A percentile compares a stretch with the other conserved stretches of the same genome.
Conservation (phyloP, 2,888 invertebrate species). For the Cryptocephalus primarius region DNA sequence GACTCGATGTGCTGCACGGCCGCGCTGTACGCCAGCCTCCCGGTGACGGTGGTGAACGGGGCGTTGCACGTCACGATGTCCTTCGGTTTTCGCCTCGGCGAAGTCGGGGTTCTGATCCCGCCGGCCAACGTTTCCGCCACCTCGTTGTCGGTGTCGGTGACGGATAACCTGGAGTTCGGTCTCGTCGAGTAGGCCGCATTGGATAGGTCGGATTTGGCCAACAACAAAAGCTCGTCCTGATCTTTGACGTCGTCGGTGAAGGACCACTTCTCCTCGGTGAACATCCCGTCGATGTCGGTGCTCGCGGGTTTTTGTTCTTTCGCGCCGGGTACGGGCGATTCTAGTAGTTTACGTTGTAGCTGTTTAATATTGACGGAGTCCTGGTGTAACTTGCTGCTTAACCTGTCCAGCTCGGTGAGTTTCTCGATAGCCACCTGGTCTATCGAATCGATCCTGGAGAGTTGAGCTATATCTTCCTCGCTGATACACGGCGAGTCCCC, state of each 20-base stretch:
- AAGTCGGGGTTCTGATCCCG: slow-evolving; percentile 40
- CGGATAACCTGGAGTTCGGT: slow-evolving; percentile 51
- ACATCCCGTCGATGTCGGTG: slow-evolving; percentile 56
- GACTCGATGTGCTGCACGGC: slow-evolving; percentile 55
- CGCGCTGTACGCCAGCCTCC: slow-evolving; percentile 54
- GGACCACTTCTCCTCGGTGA: slow-evolving; percentile 56
- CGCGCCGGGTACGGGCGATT: slow-evolving; percentile 41
- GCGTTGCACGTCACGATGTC: slow-evolving; percentile 46
- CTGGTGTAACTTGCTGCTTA: slow-evolving; percentile 65
- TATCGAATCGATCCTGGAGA: slow-evolving; percentile 62
- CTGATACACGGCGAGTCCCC: slow-evolving; percentile 64
- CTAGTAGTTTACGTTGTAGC: slow-evolving; percentile 57
- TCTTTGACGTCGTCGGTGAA: slow-evolving; percentile 54
- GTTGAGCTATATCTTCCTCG: slow-evolving; percentile 67
- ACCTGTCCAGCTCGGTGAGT: slow-evolving; percentile 65
- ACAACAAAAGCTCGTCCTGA: slow-evolving; percentile 48
- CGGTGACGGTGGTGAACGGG: slow-evolving; percentile 54
- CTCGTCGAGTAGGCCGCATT: slow-evolving; percentile 25
- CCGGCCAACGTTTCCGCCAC: slow-evolving; percentile 48
- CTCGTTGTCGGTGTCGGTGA: slow-evolving; percentile 56
- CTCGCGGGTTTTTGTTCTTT: slow-evolving; percentile 35
- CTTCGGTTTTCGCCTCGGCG: slow-evolving; percentile 46
- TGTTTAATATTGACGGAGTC: slow-evolving; percentile 70
- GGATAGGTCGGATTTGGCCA: slow-evolving; percentile 36
- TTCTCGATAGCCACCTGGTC: slow-evolving; percentile 70